Evolutionary conservation across 2,797 vertebrate species (phyloP), one percentile per base, ranked within the genome.

Genomic region (Remorina albescens): DNA sequence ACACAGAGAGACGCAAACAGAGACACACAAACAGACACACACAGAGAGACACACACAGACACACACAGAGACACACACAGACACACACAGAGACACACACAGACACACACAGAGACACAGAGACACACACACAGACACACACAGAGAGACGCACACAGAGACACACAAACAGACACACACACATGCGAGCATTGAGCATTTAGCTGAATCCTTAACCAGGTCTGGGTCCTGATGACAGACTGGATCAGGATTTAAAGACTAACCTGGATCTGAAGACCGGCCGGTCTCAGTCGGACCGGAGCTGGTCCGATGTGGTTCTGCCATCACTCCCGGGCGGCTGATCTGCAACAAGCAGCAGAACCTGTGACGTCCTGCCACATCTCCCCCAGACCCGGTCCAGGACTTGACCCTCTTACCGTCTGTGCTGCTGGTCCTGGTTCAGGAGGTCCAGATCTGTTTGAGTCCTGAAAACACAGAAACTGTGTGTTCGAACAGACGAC

Each of bases 241-340:
- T 51, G 49, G 49, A 26, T 16, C 1, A 30, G 18, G 5, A 26
- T 18, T 30, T 30, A 46, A 9, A 12, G 19, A 50, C n/a, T 23
- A 75, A 78, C 82, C 74, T 81, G 78, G 50, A 65, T 54, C 9
- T 0, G n/a, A n/a, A n/a, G 5, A 30, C 30, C 30, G 4, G 25
- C 67, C 37, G 2, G 2, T 6, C 12, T 47, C 51, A 25, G 16
- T 15, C 26, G 12, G 34, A 26, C 71, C 63, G 8, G 46, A 6
- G 7, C 49, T 1, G 25, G 44, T 28, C n/a, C 5, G 30, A 42
- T 46, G 12, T 46, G 46, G 60, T 47, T 74, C 75, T 64, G 68
- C 61, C 69, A 64, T 74, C 19, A 0, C 41, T 25, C 32, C 60
- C 41, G 25, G 18, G 19, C 62, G 55, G 47, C 75, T 53, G 76